Evolutionary conservation across 2,113 vertebrate genomes (phyloP).

Genomic region (Lethenteron reissneri): DNA sequence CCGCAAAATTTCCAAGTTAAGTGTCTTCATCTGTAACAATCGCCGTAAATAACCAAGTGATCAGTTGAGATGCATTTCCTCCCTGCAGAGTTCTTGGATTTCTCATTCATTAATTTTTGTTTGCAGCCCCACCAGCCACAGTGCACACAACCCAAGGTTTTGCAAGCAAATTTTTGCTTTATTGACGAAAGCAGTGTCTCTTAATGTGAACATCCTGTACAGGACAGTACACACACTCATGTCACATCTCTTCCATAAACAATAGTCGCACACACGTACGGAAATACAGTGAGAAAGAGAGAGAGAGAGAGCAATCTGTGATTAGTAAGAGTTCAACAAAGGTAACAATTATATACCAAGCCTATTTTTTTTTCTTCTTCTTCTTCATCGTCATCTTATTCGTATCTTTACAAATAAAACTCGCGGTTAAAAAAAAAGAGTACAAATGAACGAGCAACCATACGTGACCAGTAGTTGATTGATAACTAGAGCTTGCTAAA

Average conservation of each 20-base stretch:
- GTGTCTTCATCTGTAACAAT: no score
- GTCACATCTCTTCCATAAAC: conserved; percentile 1
- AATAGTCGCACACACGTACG: conserved; percentile 1
- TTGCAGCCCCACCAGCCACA: no score
- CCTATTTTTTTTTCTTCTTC: neutral
- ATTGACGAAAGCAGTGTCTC: conserved; percentile 4
- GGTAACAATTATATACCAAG: conserved; percentile 1
- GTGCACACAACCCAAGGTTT: no score
- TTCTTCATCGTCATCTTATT: no score
- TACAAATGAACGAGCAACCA: neutral
- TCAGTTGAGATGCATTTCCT: no score
- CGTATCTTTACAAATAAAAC: conserved; percentile 2
- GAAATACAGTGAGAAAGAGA: conserved; percentile 1
- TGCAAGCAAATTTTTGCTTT: conserved; percentile 6
- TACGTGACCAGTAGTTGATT: neutral
- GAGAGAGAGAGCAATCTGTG: neutral
- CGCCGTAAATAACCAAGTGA: no score
- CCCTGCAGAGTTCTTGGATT: no score
- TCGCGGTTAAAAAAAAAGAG: conserved; percentile 1
- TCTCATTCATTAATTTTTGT: no score
- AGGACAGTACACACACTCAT: neutral
- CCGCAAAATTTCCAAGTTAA: no score
- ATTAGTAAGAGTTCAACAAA: no score
- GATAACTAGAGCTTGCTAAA: neutral
- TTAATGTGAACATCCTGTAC: neutral